Conservation (phyloP, 1,140 invertebrate species). For the Brachionus manjavacas region DNA sequence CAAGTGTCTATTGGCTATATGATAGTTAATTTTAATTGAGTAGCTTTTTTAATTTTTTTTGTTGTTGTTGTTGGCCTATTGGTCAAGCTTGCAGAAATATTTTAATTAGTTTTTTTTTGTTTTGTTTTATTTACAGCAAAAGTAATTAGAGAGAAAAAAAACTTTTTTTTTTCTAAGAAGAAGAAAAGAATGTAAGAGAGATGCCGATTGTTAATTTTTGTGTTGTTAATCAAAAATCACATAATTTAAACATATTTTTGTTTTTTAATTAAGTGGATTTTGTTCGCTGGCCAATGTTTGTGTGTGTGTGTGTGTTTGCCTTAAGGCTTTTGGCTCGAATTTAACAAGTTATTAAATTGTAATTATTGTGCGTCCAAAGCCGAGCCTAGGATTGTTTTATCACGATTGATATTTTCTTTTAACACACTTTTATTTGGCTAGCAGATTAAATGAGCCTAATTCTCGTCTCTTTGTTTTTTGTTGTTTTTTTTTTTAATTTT, state of each 20-base stretch:
- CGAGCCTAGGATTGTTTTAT: slow-evolving; percentile 34
- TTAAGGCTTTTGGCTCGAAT: not conserved
- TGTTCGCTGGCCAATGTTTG: not conserved
- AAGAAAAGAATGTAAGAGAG: not conserved
- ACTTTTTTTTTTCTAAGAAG: too few relatives aligned
- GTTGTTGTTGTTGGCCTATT: not conserved
- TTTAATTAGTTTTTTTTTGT: slow-evolving; percentile 21
- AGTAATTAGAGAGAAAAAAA: not conserved
- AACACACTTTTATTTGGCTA: slow-evolving; percentile 31
- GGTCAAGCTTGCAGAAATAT: slow-evolving; percentile 3
- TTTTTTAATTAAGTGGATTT: slow-evolving; percentile 29
- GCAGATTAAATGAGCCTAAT: not conserved
- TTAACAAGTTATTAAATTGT: slow-evolving; percentile 31
- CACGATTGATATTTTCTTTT: slow-evolving; percentile 13
- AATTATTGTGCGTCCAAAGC: slow-evolving; percentile 1
- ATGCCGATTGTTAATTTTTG: slow-evolving; percentile 11
- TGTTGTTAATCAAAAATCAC: slow-evolving; percentile 7
- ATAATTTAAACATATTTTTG: slow-evolving; percentile 28
- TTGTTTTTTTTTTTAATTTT: not conserved
- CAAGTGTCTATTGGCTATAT: not conserved
- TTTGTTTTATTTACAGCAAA: not conserved
- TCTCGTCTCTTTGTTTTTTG: not conserved
- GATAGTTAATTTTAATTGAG: not conserved
- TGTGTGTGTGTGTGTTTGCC: not conserved
- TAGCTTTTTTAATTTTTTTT: not conserved